Percentiles rank a stretch among this genome's conserved stretches.
Evolutionary conservation across 2,797 vertebrate species (phyloP).

Genomic region (Myotis planiceps): DNA sequence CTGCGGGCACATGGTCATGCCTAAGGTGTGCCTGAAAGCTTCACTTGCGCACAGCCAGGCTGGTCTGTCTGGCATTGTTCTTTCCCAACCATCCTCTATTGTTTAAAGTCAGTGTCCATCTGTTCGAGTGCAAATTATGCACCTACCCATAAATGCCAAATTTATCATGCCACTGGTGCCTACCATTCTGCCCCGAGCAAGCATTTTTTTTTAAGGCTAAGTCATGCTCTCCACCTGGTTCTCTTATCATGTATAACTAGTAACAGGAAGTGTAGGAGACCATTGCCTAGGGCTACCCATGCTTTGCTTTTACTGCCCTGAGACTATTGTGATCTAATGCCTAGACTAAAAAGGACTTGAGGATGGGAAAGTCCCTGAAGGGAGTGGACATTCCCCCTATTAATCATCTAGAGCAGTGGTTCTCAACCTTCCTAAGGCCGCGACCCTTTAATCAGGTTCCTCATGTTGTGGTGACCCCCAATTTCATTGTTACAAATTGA

Average conservation of each 20-base stretch:
- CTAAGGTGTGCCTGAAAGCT: not conserved
- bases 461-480: no score
- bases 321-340: not conserved
- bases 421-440: no score
- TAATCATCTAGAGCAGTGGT: not conserved
- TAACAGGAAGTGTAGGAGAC: not conserved
- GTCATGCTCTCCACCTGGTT: not conserved
- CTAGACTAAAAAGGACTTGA: not conserved
- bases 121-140: not conserved
- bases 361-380: not conserved
- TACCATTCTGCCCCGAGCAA: not conserved
- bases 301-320: not conserved
- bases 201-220: not conserved
- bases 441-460: no score
- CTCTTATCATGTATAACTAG: not conserved
- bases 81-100: not conserved
- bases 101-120: not conserved
- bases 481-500: no score
- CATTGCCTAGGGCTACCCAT: not conserved
- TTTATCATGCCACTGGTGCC: not conserved
- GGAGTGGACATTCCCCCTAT: not conserved
- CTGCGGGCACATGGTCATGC: not conserved
- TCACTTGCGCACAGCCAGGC: not conserved
- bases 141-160: not conserved
- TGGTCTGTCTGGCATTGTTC: not conserved